These are phyloP conservation scores for Tetragonula clypearis DNA, from an alignment of 1,140 invertebrate species.

Conservation along the genomic window DNA sequence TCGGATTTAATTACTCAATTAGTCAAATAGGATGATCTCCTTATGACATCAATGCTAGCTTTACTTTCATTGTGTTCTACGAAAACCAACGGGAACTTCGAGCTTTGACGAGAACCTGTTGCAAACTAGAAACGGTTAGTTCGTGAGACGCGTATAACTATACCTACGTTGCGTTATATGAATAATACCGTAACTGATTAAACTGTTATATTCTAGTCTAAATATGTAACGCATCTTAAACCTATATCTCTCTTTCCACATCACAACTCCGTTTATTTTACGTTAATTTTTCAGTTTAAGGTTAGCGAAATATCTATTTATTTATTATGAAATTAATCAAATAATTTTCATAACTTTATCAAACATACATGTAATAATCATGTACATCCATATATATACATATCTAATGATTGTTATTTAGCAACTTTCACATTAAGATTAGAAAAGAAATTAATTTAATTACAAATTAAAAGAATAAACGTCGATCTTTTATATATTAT, in stretches of 20 bases:
- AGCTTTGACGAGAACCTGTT: conserved; percentile 56
- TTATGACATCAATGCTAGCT: conserved; percentile 33
- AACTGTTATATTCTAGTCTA: not conserved
- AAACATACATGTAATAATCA: not conserved
- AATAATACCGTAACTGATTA: not conserved
- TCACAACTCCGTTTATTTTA: not conserved
- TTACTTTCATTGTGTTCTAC: conserved; percentile 12
- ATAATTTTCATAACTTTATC: not conserved
- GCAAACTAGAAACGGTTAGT: conserved; percentile 32
- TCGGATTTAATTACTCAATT: conserved; percentile 42
- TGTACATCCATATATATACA: too few relatives aligned
- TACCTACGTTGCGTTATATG: not conserved
- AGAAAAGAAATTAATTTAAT: too few relatives aligned
- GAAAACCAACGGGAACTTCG: conserved; percentile 51
- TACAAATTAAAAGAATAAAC: too few relatives aligned
- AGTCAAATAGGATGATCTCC: conserved; percentile 19
- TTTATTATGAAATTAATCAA: not conserved
- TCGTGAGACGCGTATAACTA: not conserved
- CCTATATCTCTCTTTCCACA: not conserved
- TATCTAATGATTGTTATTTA: too few relatives aligned
- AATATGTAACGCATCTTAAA: too few relatives aligned
- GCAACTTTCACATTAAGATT: too few relatives aligned
- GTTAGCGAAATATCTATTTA: not conserved
- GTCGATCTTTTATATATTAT: too few relatives aligned
- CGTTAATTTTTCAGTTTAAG: not conserved